Conservation (phyloP, 2,113 vertebrate species). For the Sinocyclocheilus rhinocerous region DNA sequence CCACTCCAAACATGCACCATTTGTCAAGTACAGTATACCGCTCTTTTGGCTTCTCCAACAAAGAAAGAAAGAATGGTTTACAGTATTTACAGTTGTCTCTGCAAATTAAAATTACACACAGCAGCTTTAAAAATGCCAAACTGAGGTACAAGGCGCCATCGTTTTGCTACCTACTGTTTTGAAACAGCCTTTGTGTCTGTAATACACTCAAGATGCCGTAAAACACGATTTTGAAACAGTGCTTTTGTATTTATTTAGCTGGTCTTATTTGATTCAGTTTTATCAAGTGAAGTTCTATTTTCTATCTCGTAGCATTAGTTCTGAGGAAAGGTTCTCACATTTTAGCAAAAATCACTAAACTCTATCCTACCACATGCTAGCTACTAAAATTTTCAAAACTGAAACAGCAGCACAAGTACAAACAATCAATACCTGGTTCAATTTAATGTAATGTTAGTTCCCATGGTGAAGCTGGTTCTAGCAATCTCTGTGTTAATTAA, state of each 20-base stretch:
- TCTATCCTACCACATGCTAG: conserved; percentile 15
- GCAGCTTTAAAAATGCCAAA: neutral
- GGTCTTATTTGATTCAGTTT: conserved; percentile 1
- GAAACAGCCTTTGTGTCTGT: neutral
- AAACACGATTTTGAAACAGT: neutral
- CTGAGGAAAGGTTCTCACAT: neutral
- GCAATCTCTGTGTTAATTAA: conserved; percentile 59
- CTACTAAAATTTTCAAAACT: conserved; percentile 40
- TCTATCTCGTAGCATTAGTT: neutral
- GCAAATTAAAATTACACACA: too few relatives aligned
- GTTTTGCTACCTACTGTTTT: neutral
- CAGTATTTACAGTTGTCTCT: neutral
- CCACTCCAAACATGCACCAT: too few relatives aligned
- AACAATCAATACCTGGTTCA: conserved; percentile 54
- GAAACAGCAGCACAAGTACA: conserved; percentile 45
- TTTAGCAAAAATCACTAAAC: conserved; percentile 20
- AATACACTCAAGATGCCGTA: neutral
- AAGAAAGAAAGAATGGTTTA: neutral
- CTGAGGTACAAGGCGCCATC: neutral
- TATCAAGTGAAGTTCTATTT: neutral
- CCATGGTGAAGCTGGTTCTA: conserved; percentile 53
- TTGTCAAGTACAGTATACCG: too few relatives aligned
- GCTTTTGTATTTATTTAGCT: neutral
- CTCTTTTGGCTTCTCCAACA: too few relatives aligned
- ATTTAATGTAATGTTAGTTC: conserved; percentile 58